Percentiles rank a stretch among this genome's conserved stretches.
Conservation (phyloP, 2,113 vertebrate genomes). For the Acinonyx jubatus region DNA sequence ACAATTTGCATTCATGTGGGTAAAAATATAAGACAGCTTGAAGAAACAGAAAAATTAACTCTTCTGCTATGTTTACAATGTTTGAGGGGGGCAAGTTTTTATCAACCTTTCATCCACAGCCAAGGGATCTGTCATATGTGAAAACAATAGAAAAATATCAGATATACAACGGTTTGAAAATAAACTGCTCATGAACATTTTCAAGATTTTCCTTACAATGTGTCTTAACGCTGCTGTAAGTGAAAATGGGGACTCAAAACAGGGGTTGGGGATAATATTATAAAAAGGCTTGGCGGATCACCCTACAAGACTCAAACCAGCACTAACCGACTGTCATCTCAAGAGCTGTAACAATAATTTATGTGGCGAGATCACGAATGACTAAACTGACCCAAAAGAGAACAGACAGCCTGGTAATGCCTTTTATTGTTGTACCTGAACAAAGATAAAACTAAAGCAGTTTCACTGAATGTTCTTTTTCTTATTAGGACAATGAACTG, state of each 20-base stretch:
- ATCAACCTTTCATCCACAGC: neutral
- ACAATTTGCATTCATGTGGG: slow-evolving; percentile 40
- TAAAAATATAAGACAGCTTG: slow-evolving; percentile 19
- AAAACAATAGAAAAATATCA: slow-evolving; percentile 18
- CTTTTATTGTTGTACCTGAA: neutral
- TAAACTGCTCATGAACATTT: neutral
- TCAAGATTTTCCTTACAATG: neutral
- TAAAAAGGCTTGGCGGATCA: neutral
- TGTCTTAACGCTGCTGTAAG: neutral
- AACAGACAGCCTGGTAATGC: rapidly evolving
- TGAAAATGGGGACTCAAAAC: neutral
- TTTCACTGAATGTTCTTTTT: neutral
- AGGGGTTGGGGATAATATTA: neutral
- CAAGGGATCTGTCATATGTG: neutral
- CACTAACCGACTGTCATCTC: too few relatives aligned
- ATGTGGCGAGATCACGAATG: neutral
- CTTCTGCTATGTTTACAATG: neutral
- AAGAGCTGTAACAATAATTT: neutral
- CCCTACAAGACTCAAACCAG: neutral
- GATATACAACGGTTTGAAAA: neutral
- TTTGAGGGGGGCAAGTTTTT: neutral
- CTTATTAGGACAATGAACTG: neutral
- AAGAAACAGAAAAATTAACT: slow-evolving; percentile 28
- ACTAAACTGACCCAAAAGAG: neutral
- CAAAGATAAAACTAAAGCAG: neutral